Evolutionary conservation across 2,888 invertebrate species (phyloP).

Genomic region (Spisula subtruncata): DNA sequence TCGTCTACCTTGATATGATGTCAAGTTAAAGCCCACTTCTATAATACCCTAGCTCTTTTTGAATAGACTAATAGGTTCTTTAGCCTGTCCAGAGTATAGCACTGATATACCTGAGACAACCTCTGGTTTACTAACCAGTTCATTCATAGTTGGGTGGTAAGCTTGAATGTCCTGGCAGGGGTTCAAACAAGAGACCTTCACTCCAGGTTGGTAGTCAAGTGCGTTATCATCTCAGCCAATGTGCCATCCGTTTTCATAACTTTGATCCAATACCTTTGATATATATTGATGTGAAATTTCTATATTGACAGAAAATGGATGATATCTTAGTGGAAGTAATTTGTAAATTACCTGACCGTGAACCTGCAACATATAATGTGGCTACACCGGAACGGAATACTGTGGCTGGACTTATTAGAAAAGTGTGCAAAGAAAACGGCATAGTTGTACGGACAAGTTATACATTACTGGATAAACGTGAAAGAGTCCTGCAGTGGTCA

Average conservation of each 20-base stretch:
- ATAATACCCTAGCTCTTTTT: too few species aligned
- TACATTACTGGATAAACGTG: slow-evolving; percentile 78
- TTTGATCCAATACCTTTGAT: not conserved
- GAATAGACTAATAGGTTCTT: too few species aligned
- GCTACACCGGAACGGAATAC: slow-evolving; percentile 70
- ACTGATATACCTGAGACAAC: too few species aligned
- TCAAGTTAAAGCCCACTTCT: too few species aligned
- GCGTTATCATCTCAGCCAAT: not conserved
- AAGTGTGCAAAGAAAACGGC: slow-evolving; percentile 77
- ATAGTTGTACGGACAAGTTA: slow-evolving; percentile 77
- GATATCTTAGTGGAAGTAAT: slow-evolving; percentile 75
- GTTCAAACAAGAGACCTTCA: not conserved
- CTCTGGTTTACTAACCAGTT: too few species aligned
- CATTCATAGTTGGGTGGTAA: too few species aligned
- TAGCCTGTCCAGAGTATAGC: too few species aligned
- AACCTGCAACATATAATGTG: slow-evolving; percentile 72
- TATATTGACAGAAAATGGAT: slow-evolving; percentile 44
- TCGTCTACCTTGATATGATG: too few species aligned
- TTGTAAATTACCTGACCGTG: slow-evolving; percentile 74
- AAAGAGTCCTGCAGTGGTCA: slow-evolving; percentile 79
- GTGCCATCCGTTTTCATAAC: not conserved
- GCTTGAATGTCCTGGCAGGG: too few species aligned
- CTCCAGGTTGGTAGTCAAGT: not conserved
- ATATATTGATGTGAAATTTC: not conserved
- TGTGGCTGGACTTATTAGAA: slow-evolving; percentile 74